Evolutionary conservation across 2,888 invertebrate species (phyloP), one percentile per base, ranked within the genome.

Genomic region (Aleiodes testaceus): DNA sequence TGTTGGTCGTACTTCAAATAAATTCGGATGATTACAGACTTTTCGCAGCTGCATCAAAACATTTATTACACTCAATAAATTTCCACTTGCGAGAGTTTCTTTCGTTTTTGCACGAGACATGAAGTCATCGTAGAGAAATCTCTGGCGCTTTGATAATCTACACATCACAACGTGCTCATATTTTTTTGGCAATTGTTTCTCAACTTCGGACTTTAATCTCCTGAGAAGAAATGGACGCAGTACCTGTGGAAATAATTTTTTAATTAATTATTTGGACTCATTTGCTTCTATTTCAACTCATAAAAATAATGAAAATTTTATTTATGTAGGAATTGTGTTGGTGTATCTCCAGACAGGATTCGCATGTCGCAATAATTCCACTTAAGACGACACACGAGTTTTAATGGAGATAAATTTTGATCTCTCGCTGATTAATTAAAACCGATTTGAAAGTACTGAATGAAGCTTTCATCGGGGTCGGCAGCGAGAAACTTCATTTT

Each of bases 81-180:
- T 98, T 70, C 99, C 99, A 69, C 94, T 92, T 20, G 95, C 94
- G 79, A 99, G 90, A 7, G 97, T 97, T 90, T 98, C 98, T 85
- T 92, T 94, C 63, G 99, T 99, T 87, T 97, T 97, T 86, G 98
- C 93, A 82, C 97, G 92, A 67, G 97, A 94, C 98, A 99, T 99
- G 89, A 99, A 99, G 88, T 99, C 99, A 89, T 99, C 99, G 89
- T 99, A 99, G 72, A 99, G 91, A 89, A 93, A 98, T 76, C 99
- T 92, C 88, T 99, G 99, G 45, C 99, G 91, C 88, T 97, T 97
- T 45, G 99, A 97, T 79, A 99, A 90, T 64, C 96, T 91, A 85
- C 98, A 98, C 92, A 96, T 92, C 22, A 98, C 91, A 78, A 98
- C 93, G 88, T 97, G 97, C 88, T 99, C 98, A 88, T 95, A 97